Conservation (phyloP, 2,888 invertebrate genomes). For the Synanthedon andrenaeformis region DNA sequence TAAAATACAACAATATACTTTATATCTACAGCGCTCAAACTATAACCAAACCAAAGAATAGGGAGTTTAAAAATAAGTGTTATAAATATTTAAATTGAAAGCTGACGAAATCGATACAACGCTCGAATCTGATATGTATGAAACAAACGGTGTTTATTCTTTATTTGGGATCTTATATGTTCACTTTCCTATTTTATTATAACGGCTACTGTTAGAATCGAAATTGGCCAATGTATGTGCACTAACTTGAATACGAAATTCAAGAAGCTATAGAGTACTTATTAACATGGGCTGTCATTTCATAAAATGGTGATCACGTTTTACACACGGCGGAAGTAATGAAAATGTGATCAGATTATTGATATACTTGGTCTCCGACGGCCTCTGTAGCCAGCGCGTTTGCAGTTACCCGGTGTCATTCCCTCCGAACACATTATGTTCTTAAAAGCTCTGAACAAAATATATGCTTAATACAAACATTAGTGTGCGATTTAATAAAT, state of each 20-base stretch:
- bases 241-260: constrained; percentile 36
- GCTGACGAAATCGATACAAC: constrained; percentile 4
- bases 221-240: constrained; percentile 34
- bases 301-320: constrained; percentile 48
- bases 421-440: constrained; percentile 36
- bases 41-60: neutral
- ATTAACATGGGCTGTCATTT: neutral
- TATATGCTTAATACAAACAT: neutral
- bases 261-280: constrained; percentile 6
- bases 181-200: constrained; percentile 36
- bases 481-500: neutral
- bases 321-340: constrained; percentile 53
- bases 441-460: constrained; percentile 1
- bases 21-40: neutral
- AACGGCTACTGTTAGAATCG: constrained; percentile 46
- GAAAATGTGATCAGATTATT: constrained; percentile 50
- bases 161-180: constrained; percentile 24
- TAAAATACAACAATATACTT: too few relatives aligned
- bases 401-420: constrained; percentile 41
- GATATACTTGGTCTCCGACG: constrained; percentile 29
- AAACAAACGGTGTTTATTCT: constrained; percentile 31
- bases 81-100: constrained; percentile 12
- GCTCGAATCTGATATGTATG: constrained; percentile 6
- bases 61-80: constrained; percentile 2
- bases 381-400: constrained; percentile 16